Conservation (phyloP, 2,113 vertebrate genomes). For the Pongo pygmaeus region DNA sequence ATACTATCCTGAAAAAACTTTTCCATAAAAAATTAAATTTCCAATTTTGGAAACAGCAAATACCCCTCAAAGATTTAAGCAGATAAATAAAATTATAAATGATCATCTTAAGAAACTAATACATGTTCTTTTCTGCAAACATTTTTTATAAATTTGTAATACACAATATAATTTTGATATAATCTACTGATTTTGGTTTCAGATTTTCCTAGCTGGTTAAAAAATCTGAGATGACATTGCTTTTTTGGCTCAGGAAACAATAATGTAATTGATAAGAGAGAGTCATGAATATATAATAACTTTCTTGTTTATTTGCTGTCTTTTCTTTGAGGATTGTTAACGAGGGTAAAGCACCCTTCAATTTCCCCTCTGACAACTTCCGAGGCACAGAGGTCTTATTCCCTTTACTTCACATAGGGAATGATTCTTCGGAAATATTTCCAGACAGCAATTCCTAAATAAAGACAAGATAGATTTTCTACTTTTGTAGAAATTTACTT, state of each 20-base stretch:
- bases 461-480: background rate
- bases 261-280: background rate
- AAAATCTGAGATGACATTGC: background rate
- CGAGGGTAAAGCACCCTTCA: background rate
- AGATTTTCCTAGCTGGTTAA: background rate
- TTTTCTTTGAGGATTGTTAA: background rate
- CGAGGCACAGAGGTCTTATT: background rate
- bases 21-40: background rate
- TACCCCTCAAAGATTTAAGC: too few relatives aligned
- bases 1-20: background rate
- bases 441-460: accelerated
- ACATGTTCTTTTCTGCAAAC: background rate
- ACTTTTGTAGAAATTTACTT: too few relatives aligned
- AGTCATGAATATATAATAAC: background rate
- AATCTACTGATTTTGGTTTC: background rate
- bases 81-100: background rate
- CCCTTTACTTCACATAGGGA: background rate
- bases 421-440: background rate
- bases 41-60: background rate
- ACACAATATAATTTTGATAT: background rate
- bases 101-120: background rate
- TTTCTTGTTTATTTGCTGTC: background rate
- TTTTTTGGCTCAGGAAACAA: background rate
- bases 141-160: background rate
- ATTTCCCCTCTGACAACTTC: background rate